Evolutionary conservation across 1,140 invertebrate species (phyloP).

Genomic region (Bilobella aurantiaca): DNA sequence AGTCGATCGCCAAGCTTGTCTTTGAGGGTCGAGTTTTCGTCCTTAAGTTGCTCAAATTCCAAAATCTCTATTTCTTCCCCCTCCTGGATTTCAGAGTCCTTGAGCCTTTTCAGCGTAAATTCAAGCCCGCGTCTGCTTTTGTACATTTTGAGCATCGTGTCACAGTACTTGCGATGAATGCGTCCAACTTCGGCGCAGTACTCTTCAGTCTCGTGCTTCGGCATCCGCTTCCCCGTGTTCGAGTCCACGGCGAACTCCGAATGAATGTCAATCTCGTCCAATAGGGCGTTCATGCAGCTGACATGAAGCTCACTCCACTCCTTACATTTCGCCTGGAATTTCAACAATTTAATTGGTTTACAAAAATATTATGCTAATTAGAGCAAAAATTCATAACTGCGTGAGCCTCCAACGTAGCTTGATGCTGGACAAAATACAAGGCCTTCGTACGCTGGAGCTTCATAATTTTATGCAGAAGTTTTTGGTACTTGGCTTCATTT

Average conservation of each 20-base stretch:
- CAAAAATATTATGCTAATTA: not conserved
- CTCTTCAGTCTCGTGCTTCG: conserved; percentile 13
- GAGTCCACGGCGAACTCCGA: conserved; percentile 21
- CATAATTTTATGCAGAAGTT: conserved; percentile 14
- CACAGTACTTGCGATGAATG: conserved; percentile 20
- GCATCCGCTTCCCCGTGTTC: conserved; percentile 23
- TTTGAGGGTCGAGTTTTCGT: conserved; percentile 21
- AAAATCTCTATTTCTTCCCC: conserved; percentile 18
- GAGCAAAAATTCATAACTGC: not conserved
- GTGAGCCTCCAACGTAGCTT: not conserved
- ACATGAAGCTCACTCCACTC: not conserved
- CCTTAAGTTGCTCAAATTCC: conserved; percentile 24
- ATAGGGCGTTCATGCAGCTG: not conserved
- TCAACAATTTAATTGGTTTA: not conserved
- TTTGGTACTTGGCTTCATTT: conserved; percentile 16
- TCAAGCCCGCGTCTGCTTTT: conserved; percentile 18
- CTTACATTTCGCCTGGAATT: not conserved
- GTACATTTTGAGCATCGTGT: conserved; percentile 14
- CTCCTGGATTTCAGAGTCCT: conserved; percentile 22
- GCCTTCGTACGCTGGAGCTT: not conserved
- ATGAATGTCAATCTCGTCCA: conserved; percentile 4
- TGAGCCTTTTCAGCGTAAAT: conserved; percentile 14
- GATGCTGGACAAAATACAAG: not conserved
- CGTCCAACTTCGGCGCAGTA: conserved; percentile 11
- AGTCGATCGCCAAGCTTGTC: conserved; percentile 16